Conservation (phyloP, 2,888 invertebrate species). For the Drosophila birchii region DNA sequence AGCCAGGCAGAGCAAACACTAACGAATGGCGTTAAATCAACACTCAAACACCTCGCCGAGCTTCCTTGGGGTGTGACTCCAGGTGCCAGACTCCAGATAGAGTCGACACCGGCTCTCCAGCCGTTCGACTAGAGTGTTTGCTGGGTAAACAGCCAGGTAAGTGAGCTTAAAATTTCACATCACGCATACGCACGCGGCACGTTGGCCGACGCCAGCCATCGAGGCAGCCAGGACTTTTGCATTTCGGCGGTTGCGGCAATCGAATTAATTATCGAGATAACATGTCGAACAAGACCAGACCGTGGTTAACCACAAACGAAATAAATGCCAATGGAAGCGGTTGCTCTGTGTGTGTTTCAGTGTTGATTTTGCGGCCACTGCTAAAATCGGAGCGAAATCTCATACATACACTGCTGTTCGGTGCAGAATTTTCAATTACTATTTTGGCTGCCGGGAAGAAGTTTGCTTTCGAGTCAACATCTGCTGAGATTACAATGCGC, state of each 20-base stretch:
- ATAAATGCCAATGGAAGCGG: conserved; percentile 27
- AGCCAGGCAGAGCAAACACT: conserved; percentile 25
- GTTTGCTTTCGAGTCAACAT: conserved; percentile 8
- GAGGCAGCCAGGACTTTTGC: conserved; percentile 22
- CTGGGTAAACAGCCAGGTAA: conserved; percentile 21
- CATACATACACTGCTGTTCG: conserved; percentile 4
- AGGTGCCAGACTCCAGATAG: conserved; percentile 19
- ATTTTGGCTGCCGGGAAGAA: conserved; percentile 3
- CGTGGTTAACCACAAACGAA: conserved; percentile 38
- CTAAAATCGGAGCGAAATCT: conserved; percentile 23
- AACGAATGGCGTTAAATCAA: conserved; percentile 37
- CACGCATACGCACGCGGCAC: conserved; percentile 60
- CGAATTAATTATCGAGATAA: conserved; percentile 46
- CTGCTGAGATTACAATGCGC: conserved; percentile 29
- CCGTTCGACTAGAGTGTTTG: conserved; percentile 21
- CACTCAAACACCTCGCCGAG: conserved; percentile 8
- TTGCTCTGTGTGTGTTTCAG: conserved; percentile 16
- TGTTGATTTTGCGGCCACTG: conserved; percentile 37
- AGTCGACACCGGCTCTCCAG: conserved; percentile 25
- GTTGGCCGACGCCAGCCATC: conserved; percentile 7
- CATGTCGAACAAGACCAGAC: conserved; percentile 26
- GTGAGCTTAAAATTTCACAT: conserved; percentile 42
- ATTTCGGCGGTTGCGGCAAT: conserved; percentile 23
- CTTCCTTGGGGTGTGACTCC: conserved; percentile 22
- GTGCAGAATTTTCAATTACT: conserved; percentile 15